Conservation (phyloP, 37 sponge, comb jelly and placozoan species). For the Ianthella basta region DNA sequence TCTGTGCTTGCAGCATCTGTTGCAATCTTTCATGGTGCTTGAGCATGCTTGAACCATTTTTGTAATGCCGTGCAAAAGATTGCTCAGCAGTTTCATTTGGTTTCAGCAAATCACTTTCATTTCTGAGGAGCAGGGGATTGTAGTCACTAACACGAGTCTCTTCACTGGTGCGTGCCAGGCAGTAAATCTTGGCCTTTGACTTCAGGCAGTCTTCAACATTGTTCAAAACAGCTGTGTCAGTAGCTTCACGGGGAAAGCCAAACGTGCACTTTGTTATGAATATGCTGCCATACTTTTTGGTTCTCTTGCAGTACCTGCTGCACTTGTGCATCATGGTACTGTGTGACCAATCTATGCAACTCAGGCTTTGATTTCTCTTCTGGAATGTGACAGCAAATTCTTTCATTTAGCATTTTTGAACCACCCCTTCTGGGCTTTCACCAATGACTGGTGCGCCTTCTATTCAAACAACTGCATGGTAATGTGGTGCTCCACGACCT, state of each 20-base stretch:
- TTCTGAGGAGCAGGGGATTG: constrained; percentile 25
- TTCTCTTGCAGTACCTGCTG: constrained; percentile 35
- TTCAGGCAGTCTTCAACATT: constrained; percentile 25
- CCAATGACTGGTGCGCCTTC: constrained; percentile 49
- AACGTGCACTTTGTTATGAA: constrained; percentile 40
- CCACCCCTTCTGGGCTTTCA: not conserved
- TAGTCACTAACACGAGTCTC: constrained; percentile 51
- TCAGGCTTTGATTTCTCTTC: constrained; percentile 3
- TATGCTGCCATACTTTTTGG: not conserved
- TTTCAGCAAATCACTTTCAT: not conserved
- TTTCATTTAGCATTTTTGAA: constrained; percentile 12
- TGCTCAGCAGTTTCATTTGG: too few relatives aligned
- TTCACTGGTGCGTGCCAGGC: not conserved
- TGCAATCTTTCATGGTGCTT: not conserved
- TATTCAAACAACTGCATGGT: constrained; percentile 42
- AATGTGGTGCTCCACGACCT: constrained; percentile 28
- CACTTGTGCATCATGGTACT: constrained; percentile 52
- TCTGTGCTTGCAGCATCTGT: not conserved
- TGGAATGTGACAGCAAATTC: constrained; percentile 36
- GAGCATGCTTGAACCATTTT: not conserved
- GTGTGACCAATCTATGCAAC: constrained; percentile 29
- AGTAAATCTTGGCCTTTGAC: constrained; percentile 19
- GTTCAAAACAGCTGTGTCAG: not conserved
- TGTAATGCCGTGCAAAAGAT: constrained; percentile 22
- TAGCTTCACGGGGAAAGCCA: constrained; percentile 29